Evolutionary conservation across 2,797 vertebrate species (phyloP), one percentile per base, ranked within the genome.

Genomic region (Gymnocypris eckloni): DNA sequence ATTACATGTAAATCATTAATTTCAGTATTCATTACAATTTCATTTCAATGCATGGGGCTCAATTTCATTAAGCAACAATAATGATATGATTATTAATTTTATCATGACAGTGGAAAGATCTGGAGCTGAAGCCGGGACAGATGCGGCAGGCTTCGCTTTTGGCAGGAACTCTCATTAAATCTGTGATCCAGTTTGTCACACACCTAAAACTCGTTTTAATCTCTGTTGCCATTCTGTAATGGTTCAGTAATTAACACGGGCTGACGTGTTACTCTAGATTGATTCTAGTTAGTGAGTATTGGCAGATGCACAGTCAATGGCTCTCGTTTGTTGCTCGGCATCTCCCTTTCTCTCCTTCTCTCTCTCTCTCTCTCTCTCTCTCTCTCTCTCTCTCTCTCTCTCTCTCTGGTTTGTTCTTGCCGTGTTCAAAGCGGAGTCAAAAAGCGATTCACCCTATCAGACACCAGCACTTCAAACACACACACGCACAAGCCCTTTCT

Each of bases 401-500:
- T 73, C 71, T 73, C 33, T 33, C 33, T 33, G 48, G 64, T 67
- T 84, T 50, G 75, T 70, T 85, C 83, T 64, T 28, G 13, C 54
- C 25, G n/a, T 73, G 88, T 92, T 93, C 90, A 93, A 91, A 90
- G 90, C 9, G 0, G 79, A 71, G 70, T 80, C 61, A 71, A 83
- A 76, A 86, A 84, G 48, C 1, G 83, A 83, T 90, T 93, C 87
- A 90, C 67, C 52, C 78, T 79, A 86, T 80, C 69, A 73, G 89
- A 87, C 80, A 71, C 80, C 86, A 81, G 61, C 64, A 86, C 91
- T 92, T 93, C 92, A 93, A 91, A 93, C 89, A 61, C 69, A 54
- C 25, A 12, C 11, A 64, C 5, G 33, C 37, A 70, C 77, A 76
- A 18, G 73, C 79, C 61, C 25, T 59, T 76, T 77, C 84, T 83